These are phyloP conservation scores for Phrynocephalus forsythii DNA, from an alignment of 2,797 vertebrate genomes.

Conservation along the genomic window DNA sequence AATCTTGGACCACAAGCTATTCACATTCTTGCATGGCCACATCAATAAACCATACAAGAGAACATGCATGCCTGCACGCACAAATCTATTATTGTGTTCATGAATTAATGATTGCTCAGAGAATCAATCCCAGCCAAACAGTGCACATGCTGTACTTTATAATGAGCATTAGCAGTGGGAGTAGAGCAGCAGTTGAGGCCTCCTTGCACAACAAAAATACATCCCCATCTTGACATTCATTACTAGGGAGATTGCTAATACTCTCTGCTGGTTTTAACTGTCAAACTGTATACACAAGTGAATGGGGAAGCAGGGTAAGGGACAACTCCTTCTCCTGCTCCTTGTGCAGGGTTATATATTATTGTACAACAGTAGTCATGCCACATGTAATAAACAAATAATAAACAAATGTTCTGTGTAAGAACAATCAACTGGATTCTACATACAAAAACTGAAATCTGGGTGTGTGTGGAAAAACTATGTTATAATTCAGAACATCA, in stretches of 20 bases:
- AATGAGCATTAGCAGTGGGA: slow-evolving; percentile 26
- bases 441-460: too few relatives aligned
- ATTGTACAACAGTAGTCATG: not conserved
- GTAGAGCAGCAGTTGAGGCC: not conserved
- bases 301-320: accelerated
- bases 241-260: not conserved
- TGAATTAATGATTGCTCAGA: slow-evolving; percentile 38
- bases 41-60: not conserved
- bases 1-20: accelerated
- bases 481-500: too few relatives aligned
- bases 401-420: too few relatives aligned
- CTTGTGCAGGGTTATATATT: accelerated
- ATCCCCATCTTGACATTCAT: accelerated
- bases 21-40: not conserved
- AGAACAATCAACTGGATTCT: too few relatives aligned
- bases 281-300: accelerated
- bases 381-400: too few relatives aligned
- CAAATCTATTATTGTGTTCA: slow-evolving; percentile 27
- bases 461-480: too few relatives aligned
- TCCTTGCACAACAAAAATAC: not conserved
- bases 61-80: not conserved
- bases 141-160: not conserved
- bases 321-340: not conserved
- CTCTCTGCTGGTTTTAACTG: slow-evolving; percentile 21
- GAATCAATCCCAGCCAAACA: slow-evolving; percentile 32